Evolutionary conservation across 2,888 invertebrate genomes (phyloP), one percentile per base, ranked within the genome.

Genomic region (Parnassius orleans): DNA sequence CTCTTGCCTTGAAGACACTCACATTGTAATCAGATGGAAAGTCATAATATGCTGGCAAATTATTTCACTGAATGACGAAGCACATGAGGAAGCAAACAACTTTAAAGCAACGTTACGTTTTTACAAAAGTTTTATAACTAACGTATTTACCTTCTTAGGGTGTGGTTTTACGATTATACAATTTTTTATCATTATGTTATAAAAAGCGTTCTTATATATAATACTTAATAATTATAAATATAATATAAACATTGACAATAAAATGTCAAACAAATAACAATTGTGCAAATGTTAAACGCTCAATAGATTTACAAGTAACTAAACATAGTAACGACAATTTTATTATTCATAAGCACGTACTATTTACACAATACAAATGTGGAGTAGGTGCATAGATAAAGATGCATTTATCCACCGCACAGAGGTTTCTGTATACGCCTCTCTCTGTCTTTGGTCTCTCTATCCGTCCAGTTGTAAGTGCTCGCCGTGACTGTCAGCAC

Each of bases 361-460:
- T 47, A 53, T 53, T 53, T 53, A 11, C 46, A 47, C 48, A 19
- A 41, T 43, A 43, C 50, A 15, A 57, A 33, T 33, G 52, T 43
- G 43, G 24, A n/a, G 19, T 51, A 24, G 9, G 33, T 52, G 52
- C 14, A 48, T 52, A 67, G 65, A 60, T 67, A 68, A 66, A 70
- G 68, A 66, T 66, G 61, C 68, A 72, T 70, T 74, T 73, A 72
- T 68, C 19, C 65, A 65, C 51, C 57, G 48, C 53, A 72, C 72
- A 70, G 72, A 75, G 71, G 68, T 68, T 66, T 69, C 64, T 65
- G 62, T 68, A 68, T 71, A 7, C 44, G 51, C 61, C 5, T 33
- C 33, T 33, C 33, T 33, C 33, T 7, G 19, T 19, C 19, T 19
- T 19, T 19, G 56, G 33, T 41, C 50, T 43, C 50, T 54, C 46